These are phyloP conservation scores for Anniella stebbinsi DNA, from an alignment of 2,797 vertebrate species.

Conservation along the genomic window DNA sequence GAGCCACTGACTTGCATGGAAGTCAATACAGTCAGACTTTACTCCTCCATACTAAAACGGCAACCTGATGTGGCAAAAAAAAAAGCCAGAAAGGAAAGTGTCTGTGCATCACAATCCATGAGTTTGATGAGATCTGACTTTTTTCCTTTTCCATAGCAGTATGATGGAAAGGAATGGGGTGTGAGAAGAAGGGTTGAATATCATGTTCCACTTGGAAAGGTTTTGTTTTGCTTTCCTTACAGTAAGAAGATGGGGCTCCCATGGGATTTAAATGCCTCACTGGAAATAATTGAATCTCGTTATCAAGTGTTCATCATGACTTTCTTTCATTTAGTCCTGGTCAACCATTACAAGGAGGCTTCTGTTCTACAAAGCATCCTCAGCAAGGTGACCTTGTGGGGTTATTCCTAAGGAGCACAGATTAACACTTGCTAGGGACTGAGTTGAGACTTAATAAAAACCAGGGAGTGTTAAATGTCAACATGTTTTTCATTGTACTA, in stretches of 20 bases:
- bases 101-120: slow-evolving; percentile 56
- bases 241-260: slow-evolving; percentile 55
- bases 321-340: slow-evolving; percentile 55
- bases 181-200: slow-evolving; percentile 8
- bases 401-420: slow-evolving; percentile 60
- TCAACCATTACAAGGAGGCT: slow-evolving; percentile 57
- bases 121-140: slow-evolving; percentile 59
- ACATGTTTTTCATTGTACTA: slow-evolving; percentile 38
- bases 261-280: slow-evolving; percentile 48
- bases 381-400: slow-evolving; percentile 64
- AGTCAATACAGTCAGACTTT: neutral
- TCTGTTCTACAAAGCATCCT: slow-evolving; percentile 50
- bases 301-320: slow-evolving; percentile 60
- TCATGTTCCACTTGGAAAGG: slow-evolving; percentile 57
- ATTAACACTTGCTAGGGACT: slow-evolving; percentile 71
- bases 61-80: slow-evolving; percentile 47
- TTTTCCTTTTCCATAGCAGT: slow-evolving; percentile 41
- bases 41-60: neutral
- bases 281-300: slow-evolving; percentile 76
- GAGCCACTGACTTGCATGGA: neutral
- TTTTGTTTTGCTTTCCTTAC: slow-evolving; percentile 72
- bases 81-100: slow-evolving; percentile 29
- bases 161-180: slow-evolving; percentile 44
- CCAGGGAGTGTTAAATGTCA: slow-evolving; percentile 67
- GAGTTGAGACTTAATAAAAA: slow-evolving; percentile 72